Evolutionary conservation across 2,113 vertebrate species (phyloP).

Genomic region (Proterorhinus semilunaris): DNA sequence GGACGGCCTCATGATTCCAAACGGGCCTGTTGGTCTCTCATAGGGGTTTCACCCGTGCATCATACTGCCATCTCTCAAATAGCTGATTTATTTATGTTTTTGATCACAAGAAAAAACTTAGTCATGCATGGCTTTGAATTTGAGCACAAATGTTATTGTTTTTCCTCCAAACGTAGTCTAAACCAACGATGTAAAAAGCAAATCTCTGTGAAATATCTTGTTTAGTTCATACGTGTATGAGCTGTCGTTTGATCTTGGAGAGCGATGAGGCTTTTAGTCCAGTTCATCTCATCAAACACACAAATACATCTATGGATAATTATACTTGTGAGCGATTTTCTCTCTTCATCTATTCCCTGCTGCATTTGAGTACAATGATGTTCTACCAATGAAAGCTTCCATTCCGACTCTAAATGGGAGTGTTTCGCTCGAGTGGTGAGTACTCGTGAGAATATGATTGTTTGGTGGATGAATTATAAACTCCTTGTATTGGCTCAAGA

Average conservation of each 20-base stretch:
- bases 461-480: conserved; percentile 15
- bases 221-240: neutral
- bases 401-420: conserved; percentile 18
- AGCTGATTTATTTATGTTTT: too few species aligned
- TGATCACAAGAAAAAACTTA: too few species aligned
- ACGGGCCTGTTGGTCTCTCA: too few species aligned
- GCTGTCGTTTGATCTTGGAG: conserved; percentile 12
- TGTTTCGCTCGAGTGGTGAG: conserved; percentile 21
- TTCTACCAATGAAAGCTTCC: conserved; percentile 16
- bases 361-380: conserved; percentile 25
- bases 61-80: too few species aligned
- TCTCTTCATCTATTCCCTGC: conserved; percentile 35
- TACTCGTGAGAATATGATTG: conserved; percentile 28
- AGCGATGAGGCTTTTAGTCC: neutral
- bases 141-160: too few species aligned
- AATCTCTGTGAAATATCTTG: neutral
- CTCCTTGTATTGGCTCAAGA: neutral
- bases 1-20: too few species aligned
- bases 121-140: too few species aligned
- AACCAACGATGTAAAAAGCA: too few species aligned
- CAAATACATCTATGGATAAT: conserved; percentile 12
- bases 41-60: too few species aligned
- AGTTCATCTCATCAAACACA: conserved; percentile 12
- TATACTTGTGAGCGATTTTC: conserved; percentile 14
- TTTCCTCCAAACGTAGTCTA: too few species aligned